These are phyloP conservation scores for Drosophila parabipectinata DNA, from an alignment of 1,140 invertebrate genomes.

Conservation along the genomic window DNA sequence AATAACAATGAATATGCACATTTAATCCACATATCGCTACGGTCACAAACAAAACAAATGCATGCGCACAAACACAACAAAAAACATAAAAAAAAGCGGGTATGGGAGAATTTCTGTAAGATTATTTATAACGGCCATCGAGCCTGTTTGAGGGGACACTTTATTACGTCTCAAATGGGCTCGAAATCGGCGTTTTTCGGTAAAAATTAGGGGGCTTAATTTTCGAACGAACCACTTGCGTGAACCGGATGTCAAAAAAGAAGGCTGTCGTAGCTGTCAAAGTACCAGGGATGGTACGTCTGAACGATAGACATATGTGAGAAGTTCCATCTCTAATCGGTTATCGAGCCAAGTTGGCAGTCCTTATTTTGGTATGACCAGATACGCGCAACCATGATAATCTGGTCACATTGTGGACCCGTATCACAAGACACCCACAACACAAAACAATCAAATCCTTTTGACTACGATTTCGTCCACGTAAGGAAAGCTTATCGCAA, in stretches of 20 bases:
- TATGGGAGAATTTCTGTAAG: background rate
- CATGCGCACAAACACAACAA: conserved; percentile 45
- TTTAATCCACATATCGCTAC: background rate
- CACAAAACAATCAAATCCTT: conserved; percentile 3
- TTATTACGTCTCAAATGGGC: conserved; percentile 11
- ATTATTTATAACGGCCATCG: background rate
- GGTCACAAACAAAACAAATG: conserved; percentile 48
- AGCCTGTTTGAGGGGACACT: conserved; percentile 10
- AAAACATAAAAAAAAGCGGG: conserved; percentile 36
- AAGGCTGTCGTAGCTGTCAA: conserved; percentile 58
- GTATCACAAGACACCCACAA: conserved; percentile 27
- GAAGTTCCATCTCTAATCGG: background rate
- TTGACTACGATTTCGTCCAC: background rate
- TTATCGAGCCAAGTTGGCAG: background rate
- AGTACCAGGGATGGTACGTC: conserved; percentile 21
- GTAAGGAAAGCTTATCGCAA: conserved; percentile 62
- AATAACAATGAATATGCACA: conserved; percentile 21
- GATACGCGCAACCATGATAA: background rate
- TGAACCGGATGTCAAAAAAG: conserved; percentile 83
- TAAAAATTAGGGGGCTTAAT: conserved; percentile 34
- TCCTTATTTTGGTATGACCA: background rate
- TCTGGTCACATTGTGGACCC: background rate
- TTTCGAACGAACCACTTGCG: conserved; percentile 71
- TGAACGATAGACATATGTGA: conserved; percentile 3
- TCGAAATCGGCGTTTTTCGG: conserved; percentile 9